A percentile compares a stretch with the other conserved stretches of the same genome.
These are phyloP conservation scores for Microcebus murinus DNA, from an alignment of 2,113 vertebrate species.

Conservation along the genomic window DNA sequence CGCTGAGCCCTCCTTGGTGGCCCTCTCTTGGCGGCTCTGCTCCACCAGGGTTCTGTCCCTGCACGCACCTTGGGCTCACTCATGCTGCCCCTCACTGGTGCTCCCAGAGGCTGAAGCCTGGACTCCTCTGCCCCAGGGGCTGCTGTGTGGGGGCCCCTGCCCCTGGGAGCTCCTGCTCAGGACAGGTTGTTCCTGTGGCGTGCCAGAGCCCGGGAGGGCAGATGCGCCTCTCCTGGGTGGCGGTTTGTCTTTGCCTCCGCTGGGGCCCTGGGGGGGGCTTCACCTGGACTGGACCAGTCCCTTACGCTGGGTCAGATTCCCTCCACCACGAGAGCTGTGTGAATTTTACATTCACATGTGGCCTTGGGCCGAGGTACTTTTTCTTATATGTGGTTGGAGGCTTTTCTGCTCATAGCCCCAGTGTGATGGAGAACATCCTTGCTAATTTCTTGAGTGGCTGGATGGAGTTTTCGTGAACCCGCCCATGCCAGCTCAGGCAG, in stretches of 20 bases:
- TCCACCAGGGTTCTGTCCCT: not conserved
- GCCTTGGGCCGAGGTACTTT: not conserved
- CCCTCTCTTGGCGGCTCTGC: not conserved
- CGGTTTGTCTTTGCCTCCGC: not conserved
- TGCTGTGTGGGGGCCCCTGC: rapidly evolving
- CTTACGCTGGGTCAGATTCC: too few relatives aligned
- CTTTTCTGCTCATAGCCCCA: not conserved
- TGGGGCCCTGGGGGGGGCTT: not conserved
- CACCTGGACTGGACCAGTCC: not conserved
- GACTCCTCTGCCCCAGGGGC: too few relatives aligned
- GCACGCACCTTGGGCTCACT: not conserved
- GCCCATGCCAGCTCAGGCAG: too few relatives aligned
- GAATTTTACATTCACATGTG: not conserved
- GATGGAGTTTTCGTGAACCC: not conserved
- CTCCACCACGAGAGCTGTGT: too few relatives aligned
- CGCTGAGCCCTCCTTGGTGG: too few relatives aligned
- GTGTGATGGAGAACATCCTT: not conserved
- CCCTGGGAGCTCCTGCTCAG: too few relatives aligned
- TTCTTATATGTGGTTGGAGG: not conserved
- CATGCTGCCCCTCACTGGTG: rapidly evolving
- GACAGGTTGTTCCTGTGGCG: not conserved
- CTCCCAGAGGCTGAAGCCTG: too few relatives aligned
- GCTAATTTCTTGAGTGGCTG: not conserved
- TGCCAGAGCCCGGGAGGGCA: not conserved
- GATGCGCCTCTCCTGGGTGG: rapidly evolving